Base-by-base conservation (phyloP, 2,113 vertebrate species). In the Chaenocephalus aceratus region DNA sequence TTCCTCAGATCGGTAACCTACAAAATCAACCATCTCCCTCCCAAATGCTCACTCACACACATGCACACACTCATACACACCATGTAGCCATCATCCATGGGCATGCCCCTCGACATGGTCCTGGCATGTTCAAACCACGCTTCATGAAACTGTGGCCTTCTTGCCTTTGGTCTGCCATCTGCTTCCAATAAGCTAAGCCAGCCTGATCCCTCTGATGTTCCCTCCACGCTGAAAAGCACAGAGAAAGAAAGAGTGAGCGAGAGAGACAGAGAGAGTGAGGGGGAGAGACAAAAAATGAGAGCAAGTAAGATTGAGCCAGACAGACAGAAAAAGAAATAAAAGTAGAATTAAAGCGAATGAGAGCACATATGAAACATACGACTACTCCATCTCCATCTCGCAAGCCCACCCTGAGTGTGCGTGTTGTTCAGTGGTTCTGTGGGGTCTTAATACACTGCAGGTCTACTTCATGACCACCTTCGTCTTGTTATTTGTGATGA, bases 71-170 rank as follows among this genome's bases (percentile, higher is more conserved):
- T 73, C 53, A 53, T 74, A 87, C 86, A 86, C 85, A 86, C 88
- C 69, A 63, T 71, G 82, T 74, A 91, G 82, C 86, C 89, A 77
- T 91, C 90, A 90, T 93, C 90, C 89, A 83, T 89, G 91, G 88
- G 82, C 80, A 90, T 93, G 91, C 84, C 60, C 93, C 93, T 90
- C 92, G 91, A 88, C 90, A 90, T 86, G 84, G 63, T 91, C 91
- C 79, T 95, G 92, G 90, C 85, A 86, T 92, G 90, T 94, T 95
- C 85, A 93, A 93, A 95, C 80, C 91, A 78, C 75, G 87, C 91
- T 88, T 94, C 92, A 92, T 95, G 87, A 93, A 94, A 93, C 85
- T 88, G 93, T 92, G 93, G 94, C 93, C 93, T 94, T 86, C 85
- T 93, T 94, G 87, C 82, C 94, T 92, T 89, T 82, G 88, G 89